Evolutionary conservation across 1,140 invertebrate genomes (phyloP).

Genomic region (Zaprionus ghesquierei): DNA sequence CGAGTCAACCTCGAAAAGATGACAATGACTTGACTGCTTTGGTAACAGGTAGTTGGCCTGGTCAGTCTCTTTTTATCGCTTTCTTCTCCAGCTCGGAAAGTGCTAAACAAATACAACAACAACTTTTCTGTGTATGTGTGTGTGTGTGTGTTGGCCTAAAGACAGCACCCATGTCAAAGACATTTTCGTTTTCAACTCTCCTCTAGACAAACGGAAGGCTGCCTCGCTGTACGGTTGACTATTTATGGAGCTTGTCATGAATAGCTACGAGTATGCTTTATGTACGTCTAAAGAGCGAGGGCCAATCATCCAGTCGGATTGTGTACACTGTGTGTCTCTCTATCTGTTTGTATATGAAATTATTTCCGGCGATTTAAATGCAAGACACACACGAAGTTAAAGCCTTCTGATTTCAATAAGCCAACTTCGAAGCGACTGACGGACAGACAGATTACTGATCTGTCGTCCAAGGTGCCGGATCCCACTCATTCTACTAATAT

Average conservation of each 20-base stretch:
- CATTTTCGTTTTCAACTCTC: constrained; percentile 47
- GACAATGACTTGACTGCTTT: constrained; percentile 40
- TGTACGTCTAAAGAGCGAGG: constrained; percentile 19
- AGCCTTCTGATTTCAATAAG: constrained; percentile 47
- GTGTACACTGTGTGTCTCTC: constrained; percentile 3
- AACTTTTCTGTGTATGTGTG: background rate
- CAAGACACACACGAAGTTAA: constrained; percentile 71
- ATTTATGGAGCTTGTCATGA: constrained; percentile 75
- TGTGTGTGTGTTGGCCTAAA: constrained; percentile 14
- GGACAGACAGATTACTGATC: background rate
- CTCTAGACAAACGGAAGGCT: constrained; percentile 32
- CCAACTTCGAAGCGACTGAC: constrained; percentile 23
- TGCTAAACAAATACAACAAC: constrained; percentile 35
- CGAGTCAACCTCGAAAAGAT: constrained; percentile 21
- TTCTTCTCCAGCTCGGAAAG: constrained; percentile 1
- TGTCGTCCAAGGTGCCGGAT: background rate
- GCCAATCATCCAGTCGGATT: constrained; percentile 42
- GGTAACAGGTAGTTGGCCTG: constrained; percentile 50
- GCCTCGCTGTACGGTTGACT: constrained; percentile 46
- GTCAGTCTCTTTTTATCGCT: background rate
- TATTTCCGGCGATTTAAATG: constrained; percentile 80
- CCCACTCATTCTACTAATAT: background rate
- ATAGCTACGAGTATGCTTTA: constrained; percentile 43
- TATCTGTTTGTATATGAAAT: constrained; percentile 62
- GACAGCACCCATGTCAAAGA: constrained; percentile 19